Evolutionary conservation across 2,797 vertebrate species (phyloP).

Genomic region (Fundulus diaphanus): DNA sequence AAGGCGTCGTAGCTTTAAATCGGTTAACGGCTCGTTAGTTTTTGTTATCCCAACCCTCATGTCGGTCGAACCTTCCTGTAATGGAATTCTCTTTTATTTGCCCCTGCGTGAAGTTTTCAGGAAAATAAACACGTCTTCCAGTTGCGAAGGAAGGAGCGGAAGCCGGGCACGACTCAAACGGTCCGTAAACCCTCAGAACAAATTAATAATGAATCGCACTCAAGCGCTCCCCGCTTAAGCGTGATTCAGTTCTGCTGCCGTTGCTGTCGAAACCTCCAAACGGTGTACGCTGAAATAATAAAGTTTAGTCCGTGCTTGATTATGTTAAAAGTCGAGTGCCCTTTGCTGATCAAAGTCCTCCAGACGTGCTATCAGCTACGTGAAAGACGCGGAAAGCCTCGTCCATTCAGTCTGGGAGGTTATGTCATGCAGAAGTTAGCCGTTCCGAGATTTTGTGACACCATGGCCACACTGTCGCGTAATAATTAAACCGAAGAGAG

Average conservation of each 20-base stretch:
- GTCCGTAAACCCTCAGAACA: background rate
- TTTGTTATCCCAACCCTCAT: slow-evolving; percentile 12
- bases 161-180: slow-evolving; percentile 27
- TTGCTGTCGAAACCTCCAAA: background rate
- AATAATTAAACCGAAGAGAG: slow-evolving; percentile 3
- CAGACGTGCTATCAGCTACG: background rate
- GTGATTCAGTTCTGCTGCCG: background rate
- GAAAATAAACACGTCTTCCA: slow-evolving; percentile 14
- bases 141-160: slow-evolving; percentile 18
- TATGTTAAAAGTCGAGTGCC: background rate
- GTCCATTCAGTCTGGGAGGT: background rate
- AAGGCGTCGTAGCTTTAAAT: slow-evolving; percentile 28
- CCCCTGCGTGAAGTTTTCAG: slow-evolving; percentile 17
- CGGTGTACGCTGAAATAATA: background rate
- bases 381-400: slow-evolving; percentile 3
- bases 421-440: slow-evolving; percentile 21
- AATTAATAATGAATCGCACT: background rate
- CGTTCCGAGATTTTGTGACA: background rate
- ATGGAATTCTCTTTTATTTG: slow-evolving; percentile 28
- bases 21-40: slow-evolving; percentile 5
- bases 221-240: background rate
- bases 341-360: slow-evolving; percentile 26
- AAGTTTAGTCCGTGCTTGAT: background rate
- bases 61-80: slow-evolving; percentile 17
- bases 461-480: background rate